Evolutionary conservation across 2,888 invertebrate species (phyloP).

Genomic region (Morpho deidamia): DNA sequence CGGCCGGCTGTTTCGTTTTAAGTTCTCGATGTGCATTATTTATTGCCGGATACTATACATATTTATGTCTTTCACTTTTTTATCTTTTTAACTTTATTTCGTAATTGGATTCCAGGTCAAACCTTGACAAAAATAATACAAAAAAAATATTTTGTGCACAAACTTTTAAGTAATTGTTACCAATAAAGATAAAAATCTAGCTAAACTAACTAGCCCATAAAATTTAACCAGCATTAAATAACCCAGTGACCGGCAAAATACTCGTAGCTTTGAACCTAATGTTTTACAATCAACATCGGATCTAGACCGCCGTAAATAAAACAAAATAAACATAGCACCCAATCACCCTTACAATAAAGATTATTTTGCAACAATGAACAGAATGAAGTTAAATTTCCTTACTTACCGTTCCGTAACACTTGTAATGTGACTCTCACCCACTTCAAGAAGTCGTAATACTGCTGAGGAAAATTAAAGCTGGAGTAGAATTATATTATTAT

Average conservation of each 20-base stretch:
- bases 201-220: too few species aligned
- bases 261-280: neutral
- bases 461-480: conserved; percentile 8
- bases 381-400: neutral
- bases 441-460: conserved; percentile 9
- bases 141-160: too few species aligned
- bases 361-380: neutral
- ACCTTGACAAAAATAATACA: too few species aligned
- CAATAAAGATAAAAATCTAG: too few species aligned
- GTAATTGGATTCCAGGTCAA: too few species aligned
- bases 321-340: neutral
- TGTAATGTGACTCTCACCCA: conserved; percentile 15
- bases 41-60: too few species aligned
- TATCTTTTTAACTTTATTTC: too few species aligned
- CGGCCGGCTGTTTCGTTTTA: too few species aligned
- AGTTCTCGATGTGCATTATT: too few species aligned
- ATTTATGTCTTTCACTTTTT: too few species aligned
- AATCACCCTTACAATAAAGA: neutral
- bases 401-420: conserved; percentile 8
- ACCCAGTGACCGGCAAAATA: neutral
- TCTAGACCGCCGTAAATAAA: too few species aligned
- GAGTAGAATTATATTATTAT: neutral
- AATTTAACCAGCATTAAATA: neutral
- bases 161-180: too few species aligned
- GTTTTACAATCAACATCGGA: neutral